Evolutionary conservation across 2,888 invertebrate species (phyloP).

Genomic region (Ophioninae sp.): DNA sequence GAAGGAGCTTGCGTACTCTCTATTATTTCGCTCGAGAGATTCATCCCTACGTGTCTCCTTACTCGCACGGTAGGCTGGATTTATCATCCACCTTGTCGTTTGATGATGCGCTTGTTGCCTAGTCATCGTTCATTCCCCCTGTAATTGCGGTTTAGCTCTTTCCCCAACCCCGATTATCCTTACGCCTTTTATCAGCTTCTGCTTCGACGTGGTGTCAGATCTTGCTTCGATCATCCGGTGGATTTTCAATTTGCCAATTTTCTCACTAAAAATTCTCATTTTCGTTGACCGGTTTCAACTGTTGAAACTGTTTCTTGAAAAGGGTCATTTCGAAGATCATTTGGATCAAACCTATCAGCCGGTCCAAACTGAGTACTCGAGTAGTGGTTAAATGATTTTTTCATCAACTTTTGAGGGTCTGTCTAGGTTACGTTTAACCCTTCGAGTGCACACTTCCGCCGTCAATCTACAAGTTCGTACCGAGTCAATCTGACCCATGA

Average conservation of each 20-base stretch:
- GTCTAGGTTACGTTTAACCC: too few relatives aligned
- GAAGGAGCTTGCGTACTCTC: slow-evolving; percentile 45
- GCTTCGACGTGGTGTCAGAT: not conserved
- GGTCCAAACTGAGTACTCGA: too few relatives aligned
- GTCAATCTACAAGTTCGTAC: too few relatives aligned
- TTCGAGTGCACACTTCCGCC: too few relatives aligned
- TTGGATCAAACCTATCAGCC: too few relatives aligned
- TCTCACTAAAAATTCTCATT: too few relatives aligned
- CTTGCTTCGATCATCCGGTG: not conserved
- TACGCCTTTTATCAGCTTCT: not conserved
- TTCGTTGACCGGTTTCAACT: too few relatives aligned
- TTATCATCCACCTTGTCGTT: slow-evolving; percentile 37
- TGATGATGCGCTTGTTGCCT: slow-evolving; percentile 29
- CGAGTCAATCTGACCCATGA: too few relatives aligned
- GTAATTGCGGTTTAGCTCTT: slow-evolving; percentile 4
- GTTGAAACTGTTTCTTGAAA: too few relatives aligned
- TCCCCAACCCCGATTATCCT: not conserved
- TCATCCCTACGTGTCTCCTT: slow-evolving; percentile 49
- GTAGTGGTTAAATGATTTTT: too few relatives aligned
- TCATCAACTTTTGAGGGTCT: too few relatives aligned
- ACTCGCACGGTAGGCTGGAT: slow-evolving; percentile 26
- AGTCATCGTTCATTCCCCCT: slow-evolving; percentile 25
- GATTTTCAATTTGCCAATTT: not conserved
- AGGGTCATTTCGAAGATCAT: too few relatives aligned
- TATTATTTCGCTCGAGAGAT: slow-evolving; percentile 50